Percentiles rank a stretch among this genome's conserved stretches.
Conservation (phyloP, 2,113 vertebrate species). For the Paralichthys olivaceus region DNA sequence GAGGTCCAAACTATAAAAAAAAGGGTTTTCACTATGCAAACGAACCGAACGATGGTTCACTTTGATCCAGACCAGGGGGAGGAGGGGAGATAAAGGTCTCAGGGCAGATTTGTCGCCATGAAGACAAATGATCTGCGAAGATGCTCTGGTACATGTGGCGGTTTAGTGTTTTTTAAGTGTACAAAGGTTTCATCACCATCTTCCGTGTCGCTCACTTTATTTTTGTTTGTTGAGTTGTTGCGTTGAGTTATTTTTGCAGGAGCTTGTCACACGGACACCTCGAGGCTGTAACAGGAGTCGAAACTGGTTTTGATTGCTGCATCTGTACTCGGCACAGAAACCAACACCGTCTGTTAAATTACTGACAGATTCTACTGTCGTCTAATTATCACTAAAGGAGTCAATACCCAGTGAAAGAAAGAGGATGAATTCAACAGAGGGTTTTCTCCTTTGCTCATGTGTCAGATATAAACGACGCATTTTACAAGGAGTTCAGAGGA, state of each 20-base stretch:
- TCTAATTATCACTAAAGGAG: neutral
- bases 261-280: neutral
- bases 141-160: neutral
- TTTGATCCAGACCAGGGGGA: too few species aligned
- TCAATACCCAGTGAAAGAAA: neutral
- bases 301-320: too few species aligned
- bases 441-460: too few species aligned
- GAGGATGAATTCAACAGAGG: too few species aligned
- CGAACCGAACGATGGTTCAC: too few species aligned
- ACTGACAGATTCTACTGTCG: too few species aligned
- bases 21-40: too few species aligned
- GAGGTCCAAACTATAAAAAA: too few species aligned
- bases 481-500: too few species aligned
- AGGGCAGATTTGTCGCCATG: neutral
- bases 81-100: neutral
- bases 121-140: neutral
- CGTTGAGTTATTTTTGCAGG: slow-evolving; percentile 13
- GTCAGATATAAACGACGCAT: too few species aligned
- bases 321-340: neutral
- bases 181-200: neutral
- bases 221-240: neutral
- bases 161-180: neutral
- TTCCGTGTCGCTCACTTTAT: neutral
- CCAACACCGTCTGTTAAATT: neutral
- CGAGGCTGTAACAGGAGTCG: neutral